Conservation (phyloP, 1,140 invertebrate species). For the Drosophila takahashii region DNA sequence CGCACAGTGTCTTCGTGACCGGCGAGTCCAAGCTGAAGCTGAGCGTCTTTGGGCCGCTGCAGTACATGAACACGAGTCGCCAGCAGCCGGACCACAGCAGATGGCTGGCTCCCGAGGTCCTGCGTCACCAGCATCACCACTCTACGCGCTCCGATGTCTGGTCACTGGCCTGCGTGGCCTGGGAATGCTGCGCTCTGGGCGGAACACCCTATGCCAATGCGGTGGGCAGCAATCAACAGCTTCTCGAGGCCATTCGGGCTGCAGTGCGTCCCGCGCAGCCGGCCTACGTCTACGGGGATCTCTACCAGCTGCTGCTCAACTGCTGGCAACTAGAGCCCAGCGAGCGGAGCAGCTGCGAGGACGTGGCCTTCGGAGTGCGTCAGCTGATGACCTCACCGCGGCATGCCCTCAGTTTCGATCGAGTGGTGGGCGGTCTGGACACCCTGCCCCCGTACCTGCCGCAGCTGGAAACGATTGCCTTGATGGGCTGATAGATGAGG, state of each 20-base stretch:
- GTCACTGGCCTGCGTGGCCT: slow-evolving; percentile 92
- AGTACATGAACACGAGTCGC: slow-evolving; percentile 76
- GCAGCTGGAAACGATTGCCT: slow-evolving; percentile 64
- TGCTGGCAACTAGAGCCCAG: slow-evolving; percentile 94
- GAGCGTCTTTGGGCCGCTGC: slow-evolving; percentile 62
- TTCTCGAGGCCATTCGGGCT: slow-evolving; percentile 88
- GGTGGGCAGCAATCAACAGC: slow-evolving; percentile 86
- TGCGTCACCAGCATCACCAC: slow-evolving; percentile 88
- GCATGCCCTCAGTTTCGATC: slow-evolving; percentile 79
- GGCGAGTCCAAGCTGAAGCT: slow-evolving; percentile 79
- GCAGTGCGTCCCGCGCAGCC: slow-evolving; percentile 90
- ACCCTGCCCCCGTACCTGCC: slow-evolving; percentile 80
- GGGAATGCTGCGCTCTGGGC: slow-evolving; percentile 93
- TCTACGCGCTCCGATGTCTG: slow-evolving; percentile 91
- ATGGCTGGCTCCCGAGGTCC: slow-evolving; percentile 92
- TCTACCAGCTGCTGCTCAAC: slow-evolving; percentile 93
- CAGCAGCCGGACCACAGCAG: slow-evolving; percentile 88
- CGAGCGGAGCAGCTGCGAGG: slow-evolving; percentile 90
- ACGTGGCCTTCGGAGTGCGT: slow-evolving; percentile 85
- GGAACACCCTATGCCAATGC: slow-evolving; percentile 91
- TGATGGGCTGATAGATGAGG: slow-evolving; percentile 17
- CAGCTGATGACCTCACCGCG: slow-evolving; percentile 82
- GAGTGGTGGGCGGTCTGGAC: slow-evolving; percentile 47
- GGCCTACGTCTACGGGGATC: slow-evolving; percentile 89
- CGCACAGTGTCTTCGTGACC: slow-evolving; percentile 88